Evolutionary conservation across 2,113 vertebrate genomes (phyloP), one percentile per base, ranked within the genome.

Genomic region (Alligator mississippiensis): DNA sequence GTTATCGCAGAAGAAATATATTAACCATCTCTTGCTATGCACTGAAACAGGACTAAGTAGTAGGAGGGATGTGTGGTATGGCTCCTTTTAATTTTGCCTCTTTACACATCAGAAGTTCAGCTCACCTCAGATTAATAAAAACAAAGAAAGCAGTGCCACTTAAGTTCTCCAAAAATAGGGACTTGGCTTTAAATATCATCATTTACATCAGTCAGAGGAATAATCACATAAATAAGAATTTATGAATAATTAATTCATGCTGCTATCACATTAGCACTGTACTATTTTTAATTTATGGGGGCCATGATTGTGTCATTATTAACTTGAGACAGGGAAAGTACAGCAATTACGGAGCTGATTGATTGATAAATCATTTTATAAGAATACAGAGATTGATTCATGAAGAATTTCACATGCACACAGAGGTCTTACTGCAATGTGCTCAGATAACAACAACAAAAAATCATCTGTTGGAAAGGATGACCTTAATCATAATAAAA

Each of bases 161-260:
- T 90, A 90, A 4, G 27, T 62, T 79, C 94, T 96, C 95, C 75
- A 85, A 95, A 96, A 97, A 97, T 95, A 97, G 92, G 92, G 64
- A 13, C 54, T 77, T 87, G 77, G 38, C 70, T 93, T 93, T 93
- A 91, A 96, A 92, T 91, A 93, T 83, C 59, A 96, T 96, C 59
- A 96, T 96, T 97, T 94, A 96, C 90, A 97, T 95, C 62, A 97
- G 77, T 95, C 87, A 97, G 95, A 97, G 96, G 84, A 96, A 97
- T 95, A 97, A 97, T 97, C 92, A 97, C 85, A 94, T 95, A 97
- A 98, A 97, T 95, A 97, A 96, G 95, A 96, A 96, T 94, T 95
- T 96, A 97, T 98, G 95, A 98, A 97, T 98, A 90, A 97, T 97
- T 97, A 97, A 98, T 96, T 55, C 70, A 84, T 80, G 66, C 55